These are phyloP conservation scores for Pelodiscus sinensis DNA, from an alignment of 2,113 vertebrate genomes.

Conservation along the genomic window DNA sequence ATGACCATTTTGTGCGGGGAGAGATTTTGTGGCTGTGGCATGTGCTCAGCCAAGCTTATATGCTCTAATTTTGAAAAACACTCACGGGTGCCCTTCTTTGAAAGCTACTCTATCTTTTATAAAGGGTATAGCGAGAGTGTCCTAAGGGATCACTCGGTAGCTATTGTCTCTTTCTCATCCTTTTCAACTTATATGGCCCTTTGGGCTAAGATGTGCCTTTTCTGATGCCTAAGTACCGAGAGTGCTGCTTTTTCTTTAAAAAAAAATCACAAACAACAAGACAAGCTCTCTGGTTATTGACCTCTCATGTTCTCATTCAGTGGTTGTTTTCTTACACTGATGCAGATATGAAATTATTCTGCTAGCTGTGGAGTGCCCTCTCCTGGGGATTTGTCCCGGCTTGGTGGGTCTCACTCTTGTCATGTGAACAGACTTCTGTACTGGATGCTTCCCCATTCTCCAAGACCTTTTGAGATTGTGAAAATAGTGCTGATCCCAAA, in stretches of 20 bases:
- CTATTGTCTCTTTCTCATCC: neutral
- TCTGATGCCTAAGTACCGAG: neutral
- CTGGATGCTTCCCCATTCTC: neutral
- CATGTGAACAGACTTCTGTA: neutral
- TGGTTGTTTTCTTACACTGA: neutral
- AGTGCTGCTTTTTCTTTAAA: neutral
- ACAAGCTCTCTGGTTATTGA: neutral
- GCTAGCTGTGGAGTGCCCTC: neutral
- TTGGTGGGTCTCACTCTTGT: neutral
- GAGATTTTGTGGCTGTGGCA: neutral
- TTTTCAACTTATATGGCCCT: neutral
- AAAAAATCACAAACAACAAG: neutral
- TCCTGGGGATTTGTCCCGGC: neutral
- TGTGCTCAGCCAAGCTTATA: neutral
- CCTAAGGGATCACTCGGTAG: neutral
- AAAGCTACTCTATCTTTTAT: neutral
- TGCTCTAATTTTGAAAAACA: neutral
- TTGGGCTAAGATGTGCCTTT: neutral
- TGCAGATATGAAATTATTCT: accelerated
- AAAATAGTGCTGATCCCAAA: too few relatives aligned
- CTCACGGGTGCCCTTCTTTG: neutral
- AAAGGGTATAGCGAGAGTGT: neutral
- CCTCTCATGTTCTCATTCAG: neutral
- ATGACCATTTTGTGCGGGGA: neutral
- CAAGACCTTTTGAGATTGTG: neutral